phyloP scores from a whole-genome alignment of 2,797 vertebrate genomes.

The Loriculus beryllinus region DNA sequence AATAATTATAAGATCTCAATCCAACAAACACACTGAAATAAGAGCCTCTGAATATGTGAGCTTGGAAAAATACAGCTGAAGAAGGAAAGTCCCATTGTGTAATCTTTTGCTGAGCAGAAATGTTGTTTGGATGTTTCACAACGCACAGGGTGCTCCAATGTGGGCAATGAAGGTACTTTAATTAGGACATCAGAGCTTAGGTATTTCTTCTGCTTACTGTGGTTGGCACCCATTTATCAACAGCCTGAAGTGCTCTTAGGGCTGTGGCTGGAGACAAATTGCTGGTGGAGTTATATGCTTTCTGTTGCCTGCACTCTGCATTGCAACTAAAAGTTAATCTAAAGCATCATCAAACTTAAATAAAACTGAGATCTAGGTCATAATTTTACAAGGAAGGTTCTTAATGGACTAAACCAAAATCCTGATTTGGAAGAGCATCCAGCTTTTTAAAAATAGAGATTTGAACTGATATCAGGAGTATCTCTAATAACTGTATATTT shows the following conservation, averaged over 20 bases:
- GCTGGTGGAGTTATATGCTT: background rate
- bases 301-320: background rate
- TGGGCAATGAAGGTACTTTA: background rate
- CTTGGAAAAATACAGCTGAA: conserved; percentile 52
- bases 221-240: background rate
- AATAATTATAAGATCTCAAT: conserved; percentile 13
- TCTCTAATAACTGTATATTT: background rate
- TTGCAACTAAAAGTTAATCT: background rate
- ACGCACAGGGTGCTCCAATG: background rate
- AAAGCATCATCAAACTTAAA: background rate
- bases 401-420: background rate
- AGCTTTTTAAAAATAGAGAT: background rate
- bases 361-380: background rate
- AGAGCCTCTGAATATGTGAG: background rate
- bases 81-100: conserved; percentile 36
- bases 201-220: background rate
- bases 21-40: background rate
- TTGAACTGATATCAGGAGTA: background rate
- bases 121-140: conserved; percentile 10
- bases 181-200: background rate
- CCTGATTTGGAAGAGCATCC: background rate
- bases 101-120: conserved; percentile 22
- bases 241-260: rapidly evolving
- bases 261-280: background rate
- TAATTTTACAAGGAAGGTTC: background rate